Conservation (phyloP, 2,888 invertebrate species). For the Hoplodrina ambigua region DNA sequence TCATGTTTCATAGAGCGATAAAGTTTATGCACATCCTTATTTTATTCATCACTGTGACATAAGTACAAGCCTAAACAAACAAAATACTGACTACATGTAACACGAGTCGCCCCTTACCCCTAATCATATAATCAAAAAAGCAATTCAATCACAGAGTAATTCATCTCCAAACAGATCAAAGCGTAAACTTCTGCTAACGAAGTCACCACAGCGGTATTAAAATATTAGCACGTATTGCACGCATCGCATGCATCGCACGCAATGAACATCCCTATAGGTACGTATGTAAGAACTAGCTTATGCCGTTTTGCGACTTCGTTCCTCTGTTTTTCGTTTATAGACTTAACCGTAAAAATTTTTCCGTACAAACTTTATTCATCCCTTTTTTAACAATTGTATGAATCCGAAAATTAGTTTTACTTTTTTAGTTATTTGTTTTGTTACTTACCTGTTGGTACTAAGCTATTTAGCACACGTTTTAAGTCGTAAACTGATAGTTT, state of each 20-base stretch:
- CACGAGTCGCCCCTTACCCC: slow-evolving; percentile 36
- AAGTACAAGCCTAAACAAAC: slow-evolving; percentile 4
- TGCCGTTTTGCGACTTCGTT: neutral
- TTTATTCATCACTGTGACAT: neutral
- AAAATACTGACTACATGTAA: neutral
- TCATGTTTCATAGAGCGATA: too few species aligned
- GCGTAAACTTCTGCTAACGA: slow-evolving; percentile 56
- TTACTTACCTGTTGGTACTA: too few species aligned
- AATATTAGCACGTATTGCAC: slow-evolving; percentile 53
- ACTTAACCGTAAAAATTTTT: too few species aligned
- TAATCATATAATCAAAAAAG: slow-evolving; percentile 49
- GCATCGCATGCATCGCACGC: slow-evolving; percentile 20
- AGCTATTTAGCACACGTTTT: neutral
- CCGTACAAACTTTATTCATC: too few species aligned
- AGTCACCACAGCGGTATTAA: slow-evolving; percentile 58
- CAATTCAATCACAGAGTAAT: slow-evolving; percentile 52
- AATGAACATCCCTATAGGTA: slow-evolving; percentile 9
- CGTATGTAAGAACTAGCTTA: neutral
- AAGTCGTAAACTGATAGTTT: neutral
- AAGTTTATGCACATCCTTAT: neutral
- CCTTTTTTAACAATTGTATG: too few species aligned
- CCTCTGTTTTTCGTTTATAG: neutral
- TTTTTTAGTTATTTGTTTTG: too few species aligned
- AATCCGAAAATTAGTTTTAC: too few species aligned
- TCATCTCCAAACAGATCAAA: slow-evolving; percentile 61